phyloP scores from a whole-genome alignment of 2,113 vertebrate genomes.

The Anser cygnoides region DNA sequence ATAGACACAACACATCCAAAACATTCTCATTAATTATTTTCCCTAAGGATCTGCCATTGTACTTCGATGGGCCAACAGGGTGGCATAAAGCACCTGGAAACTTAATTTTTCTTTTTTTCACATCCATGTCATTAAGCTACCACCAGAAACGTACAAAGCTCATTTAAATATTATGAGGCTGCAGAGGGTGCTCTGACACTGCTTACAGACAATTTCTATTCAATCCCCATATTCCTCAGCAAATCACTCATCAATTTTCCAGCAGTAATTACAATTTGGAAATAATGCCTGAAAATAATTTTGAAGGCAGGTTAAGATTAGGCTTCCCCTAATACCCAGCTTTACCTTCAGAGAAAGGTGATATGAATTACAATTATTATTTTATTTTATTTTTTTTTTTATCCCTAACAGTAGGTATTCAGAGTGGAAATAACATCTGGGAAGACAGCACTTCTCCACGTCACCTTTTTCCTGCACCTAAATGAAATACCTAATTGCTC shows the following conservation, averaged over 20 bases:
- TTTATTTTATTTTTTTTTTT: neutral
- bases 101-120: neutral
- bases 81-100: neutral
- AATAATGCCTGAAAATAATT: neutral
- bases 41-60: neutral
- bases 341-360: neutral
- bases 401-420: neutral
- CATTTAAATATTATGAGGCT: constrained; percentile 57
- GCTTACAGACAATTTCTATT: neutral
- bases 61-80: neutral
- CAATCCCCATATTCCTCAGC: neutral
- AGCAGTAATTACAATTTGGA: neutral
- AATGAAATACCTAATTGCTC: neutral
- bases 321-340: neutral
- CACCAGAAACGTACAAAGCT: neutral
- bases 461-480: neutral
- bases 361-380: neutral
- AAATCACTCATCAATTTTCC: neutral
- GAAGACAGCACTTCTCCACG: neutral
- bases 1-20: neutral
- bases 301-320: neutral
- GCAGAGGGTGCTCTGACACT: constrained; percentile 53
- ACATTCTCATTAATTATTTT: neutral
- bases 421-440: neutral
- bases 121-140: neutral